Base-by-base conservation (phyloP, 2,113 vertebrate species). In the Lates calcarifer region DNA sequence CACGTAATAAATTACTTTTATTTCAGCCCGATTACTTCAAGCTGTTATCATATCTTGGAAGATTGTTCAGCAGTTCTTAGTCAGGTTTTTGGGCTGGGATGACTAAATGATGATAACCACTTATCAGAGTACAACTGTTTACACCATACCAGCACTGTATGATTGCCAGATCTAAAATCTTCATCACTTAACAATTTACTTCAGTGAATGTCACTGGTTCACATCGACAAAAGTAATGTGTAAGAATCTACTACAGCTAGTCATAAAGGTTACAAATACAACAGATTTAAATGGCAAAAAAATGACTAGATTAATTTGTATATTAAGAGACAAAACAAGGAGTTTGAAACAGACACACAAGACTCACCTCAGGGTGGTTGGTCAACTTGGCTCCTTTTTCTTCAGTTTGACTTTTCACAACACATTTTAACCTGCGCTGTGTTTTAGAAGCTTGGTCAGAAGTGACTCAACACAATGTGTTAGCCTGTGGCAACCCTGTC, bases 391-490 rank as follows among this genome's bases (percentile, higher is more conserved):
- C 24, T 62, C 31, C 10, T 75, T 8, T 24, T 29, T 14, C 5
- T 45, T 45, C 68, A 41, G 49, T 53, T 68, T 63, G 35, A 39
- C 12, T 77, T 56, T 35, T 49, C 29, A 56, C 29, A 47, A 49
- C 57, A 9, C 56, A 29, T 53, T 47, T 56, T 57, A 37, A 58
- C 39, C 53, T 55, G 56, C 14, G 24, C 28, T 57, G 37, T 61
- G n/a, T 58, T 9, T 37, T 2, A 11, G 37, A 28, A 10, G 11
- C 41, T 53, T 8, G 0, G 60, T 57, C 4, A 63, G 29, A 58
- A 69, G 55, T 65, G 73, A 90, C 20, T 80, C 77, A 63, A 33
- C 28, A 6, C 81, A 9, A 28, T n/a, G 35, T 55, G 39, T 28
- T 28, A 4, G 47, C 64, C 47, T 79, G 8, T 56, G 29, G 69